Conservation (phyloP, 2,797 vertebrate species). For the Sebastes matsubarae region DNA sequence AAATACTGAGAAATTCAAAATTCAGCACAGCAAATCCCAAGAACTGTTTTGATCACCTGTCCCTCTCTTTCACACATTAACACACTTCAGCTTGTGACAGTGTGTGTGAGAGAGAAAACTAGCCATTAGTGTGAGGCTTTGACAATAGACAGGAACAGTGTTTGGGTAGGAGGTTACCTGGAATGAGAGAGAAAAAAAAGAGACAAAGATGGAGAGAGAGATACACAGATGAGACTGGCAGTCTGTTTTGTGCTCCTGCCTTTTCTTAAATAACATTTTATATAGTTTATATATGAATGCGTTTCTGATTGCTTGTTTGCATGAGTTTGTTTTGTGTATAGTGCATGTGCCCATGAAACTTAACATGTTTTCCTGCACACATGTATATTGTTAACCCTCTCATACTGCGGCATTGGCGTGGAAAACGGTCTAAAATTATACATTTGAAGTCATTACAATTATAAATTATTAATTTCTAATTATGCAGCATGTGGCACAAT, state of each 20-base stretch:
- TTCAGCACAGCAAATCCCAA: neutral
- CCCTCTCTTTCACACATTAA: neutral
- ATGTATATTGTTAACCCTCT: conserved; percentile 26
- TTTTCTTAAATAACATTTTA: neutral
- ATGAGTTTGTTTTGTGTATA: neutral
- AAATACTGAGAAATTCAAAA: neutral
- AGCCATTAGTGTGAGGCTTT: neutral
- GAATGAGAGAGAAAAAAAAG: neutral
- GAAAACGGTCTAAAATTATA: conserved; percentile 18
- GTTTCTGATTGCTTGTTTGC: neutral
- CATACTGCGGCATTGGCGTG: neutral
- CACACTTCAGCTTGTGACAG: conserved; percentile 11
- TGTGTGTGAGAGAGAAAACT: neutral
- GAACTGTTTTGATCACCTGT: conserved; percentile 9
- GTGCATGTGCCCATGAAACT: neutral
- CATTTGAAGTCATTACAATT: conserved; percentile 36
- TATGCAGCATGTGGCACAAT: conserved; percentile 42
- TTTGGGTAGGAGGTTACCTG: conserved; percentile 35
- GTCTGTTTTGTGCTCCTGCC: neutral
- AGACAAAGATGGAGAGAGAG: neutral
- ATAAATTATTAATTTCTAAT: conserved; percentile 63
- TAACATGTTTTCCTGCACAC: neutral
- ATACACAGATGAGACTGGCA: conserved; percentile 10
- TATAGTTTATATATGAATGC: neutral
- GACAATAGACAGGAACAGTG: conserved; percentile 9